Conservation (phyloP, 2,888 invertebrate genomes). For the Notocelia uddmanniana region DNA sequence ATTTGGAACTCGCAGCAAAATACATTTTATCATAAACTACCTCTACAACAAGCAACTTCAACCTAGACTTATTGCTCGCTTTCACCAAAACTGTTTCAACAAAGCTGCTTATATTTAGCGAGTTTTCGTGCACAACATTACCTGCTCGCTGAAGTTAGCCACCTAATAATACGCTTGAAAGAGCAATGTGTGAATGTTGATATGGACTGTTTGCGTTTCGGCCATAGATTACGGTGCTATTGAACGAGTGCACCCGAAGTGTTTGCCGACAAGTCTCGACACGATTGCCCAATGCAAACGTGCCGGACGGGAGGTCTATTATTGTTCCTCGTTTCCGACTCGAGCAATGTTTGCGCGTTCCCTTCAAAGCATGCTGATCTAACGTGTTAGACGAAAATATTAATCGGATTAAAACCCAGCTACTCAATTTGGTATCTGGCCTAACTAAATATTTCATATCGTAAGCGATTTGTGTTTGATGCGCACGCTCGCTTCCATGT, state of each 20-base stretch:
- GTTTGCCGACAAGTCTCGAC: slow-evolving; percentile 32
- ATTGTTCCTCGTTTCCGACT: neutral
- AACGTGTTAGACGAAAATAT: no score
- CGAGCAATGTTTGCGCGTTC: no score
- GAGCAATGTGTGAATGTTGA: slow-evolving; percentile 16
- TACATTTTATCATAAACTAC: neutral
- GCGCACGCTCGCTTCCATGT: no score
- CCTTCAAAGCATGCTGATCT: no score
- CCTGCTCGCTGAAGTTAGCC: slow-evolving; percentile 18
- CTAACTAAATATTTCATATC: no score
- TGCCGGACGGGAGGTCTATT: neutral
- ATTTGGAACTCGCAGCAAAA: neutral
- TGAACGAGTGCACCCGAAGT: slow-evolving; percentile 40
- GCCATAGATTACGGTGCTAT: slow-evolving; percentile 36
- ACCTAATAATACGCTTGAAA: slow-evolving; percentile 35
- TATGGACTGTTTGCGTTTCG: slow-evolving; percentile 31
- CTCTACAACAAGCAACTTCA: slow-evolving; percentile 9
- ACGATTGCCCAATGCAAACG: slow-evolving; percentile 33
- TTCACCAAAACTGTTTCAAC: slow-evolving; percentile 13
- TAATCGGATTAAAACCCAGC: no score
- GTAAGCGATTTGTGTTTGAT: no score
- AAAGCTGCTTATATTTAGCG: slow-evolving; percentile 22
- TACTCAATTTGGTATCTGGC: no score
- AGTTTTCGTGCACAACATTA: slow-evolving; percentile 26
- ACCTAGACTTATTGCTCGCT: slow-evolving; percentile 13